Base-by-base conservation (phyloP, 53 echinoderm and acorn worm genomes). In the Temnopleurus reevesii region DNA sequence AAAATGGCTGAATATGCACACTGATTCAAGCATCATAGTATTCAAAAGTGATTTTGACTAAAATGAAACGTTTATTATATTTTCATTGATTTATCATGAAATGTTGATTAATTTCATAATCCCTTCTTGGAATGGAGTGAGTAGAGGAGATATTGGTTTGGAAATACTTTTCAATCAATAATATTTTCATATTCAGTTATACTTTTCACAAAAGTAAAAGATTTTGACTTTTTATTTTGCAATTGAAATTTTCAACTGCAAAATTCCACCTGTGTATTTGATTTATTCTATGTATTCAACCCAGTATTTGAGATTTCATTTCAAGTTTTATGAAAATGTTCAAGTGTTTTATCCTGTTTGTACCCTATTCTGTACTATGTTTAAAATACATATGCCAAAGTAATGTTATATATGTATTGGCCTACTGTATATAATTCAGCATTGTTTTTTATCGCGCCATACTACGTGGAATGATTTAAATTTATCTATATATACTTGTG, bases 361-460 rank as follows among this genome's bases (percentile, higher is more conserved):
- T n/a, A 38, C n/a, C 33, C 23, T 6, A 47, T 28, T 47, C 26
- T 60, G 59, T 45, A 60, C 59, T 86, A 86, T 87, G 49, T 87
- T 18, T 66, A 47, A 45, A 2, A 51, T 87, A 66, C 35, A 33
- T 66, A 87, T 87, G 88, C 88, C 88, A 87, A 87, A 87, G 88
- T 87, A 87, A 46, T 59, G 86, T 60, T 85, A 43, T 87, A 53
- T 64, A 24, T 59, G 35, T 83, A 81, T 81, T 12, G n/a, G 31
- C 38, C 55, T 66, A 45, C 46, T 66, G 66, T 87, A 87, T 27
- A 87, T 87, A 87, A 79, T 79, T 79, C 79, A 79, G 79, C 79
- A 79, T 79, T 79, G 29, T 47, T 79, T 59, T 79, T 46, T 28
- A 79, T 49, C 12, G 5, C 30, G 51, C 49, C 7, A 28, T 79